Percentiles rank a stretch among this genome's conserved stretches.
phyloP scores from a whole-genome alignment of 2,113 vertebrate species.

The Gavia stellata region DNA sequence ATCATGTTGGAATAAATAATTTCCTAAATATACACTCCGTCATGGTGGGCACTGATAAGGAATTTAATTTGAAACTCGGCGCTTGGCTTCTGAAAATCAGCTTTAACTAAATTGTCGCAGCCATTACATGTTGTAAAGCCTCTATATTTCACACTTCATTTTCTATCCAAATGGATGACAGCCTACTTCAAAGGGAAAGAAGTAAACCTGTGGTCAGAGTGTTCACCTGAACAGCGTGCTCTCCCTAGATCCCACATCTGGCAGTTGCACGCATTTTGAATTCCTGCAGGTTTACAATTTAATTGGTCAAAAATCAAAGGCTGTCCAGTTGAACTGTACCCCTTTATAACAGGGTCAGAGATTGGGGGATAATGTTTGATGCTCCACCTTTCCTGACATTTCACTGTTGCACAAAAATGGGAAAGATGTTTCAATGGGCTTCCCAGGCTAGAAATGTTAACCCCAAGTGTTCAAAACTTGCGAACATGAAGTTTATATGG shows the following conservation, averaged over 20 bases:
- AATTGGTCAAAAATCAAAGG: conserved; percentile 58
- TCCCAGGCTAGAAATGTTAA: conserved; percentile 1
- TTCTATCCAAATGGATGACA: conserved; percentile 54
- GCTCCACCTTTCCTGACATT: conserved; percentile 38
- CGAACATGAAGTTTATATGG: not conserved
- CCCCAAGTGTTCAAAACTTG: not conserved
- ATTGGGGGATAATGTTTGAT: conserved; percentile 12
- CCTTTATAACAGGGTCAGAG: not conserved
- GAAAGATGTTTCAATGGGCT: conserved; percentile 12
- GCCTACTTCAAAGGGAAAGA: conserved; percentile 37
- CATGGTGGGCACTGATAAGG: conserved; percentile 36
- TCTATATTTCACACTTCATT: conserved; percentile 62
- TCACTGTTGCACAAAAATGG: not conserved
- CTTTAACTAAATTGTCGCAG: conserved; percentile 61
- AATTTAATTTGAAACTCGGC: conserved; percentile 52
- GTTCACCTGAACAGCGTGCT: conserved; percentile 52
- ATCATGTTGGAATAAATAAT: conserved; percentile 50
- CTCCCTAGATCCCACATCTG: not conserved
- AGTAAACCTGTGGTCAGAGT: conserved; percentile 33
- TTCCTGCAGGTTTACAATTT: conserved; percentile 44
- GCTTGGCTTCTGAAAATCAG: conserved; percentile 48
- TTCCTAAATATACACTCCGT: conserved; percentile 14
- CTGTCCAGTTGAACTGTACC: conserved; percentile 28
- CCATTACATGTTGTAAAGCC: conserved; percentile 59
- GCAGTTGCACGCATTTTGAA: not conserved